A percentile compares a stretch with the other conserved stretches of the same genome.
Evolutionary conservation across 1,140 invertebrate species (phyloP).

Genomic region (Nilaparvata lugens): DNA sequence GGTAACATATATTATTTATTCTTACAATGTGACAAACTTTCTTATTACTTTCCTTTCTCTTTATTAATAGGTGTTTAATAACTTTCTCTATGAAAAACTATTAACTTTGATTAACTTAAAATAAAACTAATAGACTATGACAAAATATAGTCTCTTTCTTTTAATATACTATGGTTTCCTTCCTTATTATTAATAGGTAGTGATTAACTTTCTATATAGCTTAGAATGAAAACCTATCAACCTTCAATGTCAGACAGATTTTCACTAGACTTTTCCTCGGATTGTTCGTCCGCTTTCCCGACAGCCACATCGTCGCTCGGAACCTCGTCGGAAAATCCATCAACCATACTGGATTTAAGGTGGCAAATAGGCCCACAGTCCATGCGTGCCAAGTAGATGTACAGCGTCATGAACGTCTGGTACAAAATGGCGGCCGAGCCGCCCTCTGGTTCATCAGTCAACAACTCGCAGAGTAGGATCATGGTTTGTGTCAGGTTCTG

Average conservation of each 20-base stretch:
- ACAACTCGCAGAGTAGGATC: conserved; percentile 67
- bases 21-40: too few species aligned
- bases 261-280: not conserved
- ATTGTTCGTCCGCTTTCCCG: not conserved
- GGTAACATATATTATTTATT: too few species aligned
- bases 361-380: conserved; percentile 17
- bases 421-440: conserved; percentile 62
- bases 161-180: too few species aligned
- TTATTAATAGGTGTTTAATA: too few species aligned
- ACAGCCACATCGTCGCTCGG: not conserved
- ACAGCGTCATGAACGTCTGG: conserved; percentile 18
- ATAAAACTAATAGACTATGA: too few species aligned
- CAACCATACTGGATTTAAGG: not conserved
- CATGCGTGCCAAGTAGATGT: conserved; percentile 18
- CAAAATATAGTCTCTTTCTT: too few species aligned
- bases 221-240: not conserved
- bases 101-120: too few species aligned
- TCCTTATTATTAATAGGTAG: too few species aligned
- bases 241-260: not conserved
- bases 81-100: too few species aligned
- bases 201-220: too few species aligned
- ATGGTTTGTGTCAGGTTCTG: conserved; percentile 68
- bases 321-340: not conserved
- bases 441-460: conserved; percentile 73
- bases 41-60: too few species aligned